Conservation (phyloP, 2,113 vertebrate genomes). For the Tyrannus savana region DNA sequence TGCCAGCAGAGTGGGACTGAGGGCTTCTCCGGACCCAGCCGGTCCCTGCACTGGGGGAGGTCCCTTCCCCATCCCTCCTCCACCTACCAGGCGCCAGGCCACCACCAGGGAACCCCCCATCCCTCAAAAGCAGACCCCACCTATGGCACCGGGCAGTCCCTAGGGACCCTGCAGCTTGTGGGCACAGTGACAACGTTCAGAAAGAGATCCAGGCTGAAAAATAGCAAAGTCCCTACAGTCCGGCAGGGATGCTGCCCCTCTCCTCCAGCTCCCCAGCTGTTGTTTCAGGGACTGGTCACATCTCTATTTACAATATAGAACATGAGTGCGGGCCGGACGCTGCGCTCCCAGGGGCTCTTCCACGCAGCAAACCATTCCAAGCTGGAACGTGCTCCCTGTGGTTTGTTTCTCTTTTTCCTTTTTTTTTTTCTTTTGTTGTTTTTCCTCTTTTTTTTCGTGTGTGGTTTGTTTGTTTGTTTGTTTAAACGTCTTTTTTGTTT, state of each 20-base stretch:
- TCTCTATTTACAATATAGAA: conserved; percentile 73
- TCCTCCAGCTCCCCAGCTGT: conserved; percentile 51
- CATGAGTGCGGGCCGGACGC: conserved; percentile 46
- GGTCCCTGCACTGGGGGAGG: neutral
- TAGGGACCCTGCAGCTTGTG: conserved; percentile 62
- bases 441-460: neutral
- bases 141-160: conserved; percentile 54
- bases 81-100: neutral
- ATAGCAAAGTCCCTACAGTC: conserved; percentile 47
- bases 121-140: neutral
- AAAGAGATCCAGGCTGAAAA: conserved; percentile 57
- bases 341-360: conserved; percentile 62
- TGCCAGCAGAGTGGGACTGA: conserved; percentile 37
- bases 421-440: neutral
- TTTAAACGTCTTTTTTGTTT: conserved; percentile 62
- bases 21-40: conserved; percentile 48
- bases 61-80: neutral
- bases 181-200: conserved; percentile 65
- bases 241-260: conserved; percentile 5
- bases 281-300: conserved; percentile 58
- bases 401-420: neutral
- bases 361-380: conserved; percentile 61
- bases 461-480: neutral
- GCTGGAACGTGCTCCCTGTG: conserved; percentile 69
- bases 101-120: neutral